Evolutionary conservation across 2,113 vertebrate species (phyloP).

Genomic region (Calypte anna): DNA sequence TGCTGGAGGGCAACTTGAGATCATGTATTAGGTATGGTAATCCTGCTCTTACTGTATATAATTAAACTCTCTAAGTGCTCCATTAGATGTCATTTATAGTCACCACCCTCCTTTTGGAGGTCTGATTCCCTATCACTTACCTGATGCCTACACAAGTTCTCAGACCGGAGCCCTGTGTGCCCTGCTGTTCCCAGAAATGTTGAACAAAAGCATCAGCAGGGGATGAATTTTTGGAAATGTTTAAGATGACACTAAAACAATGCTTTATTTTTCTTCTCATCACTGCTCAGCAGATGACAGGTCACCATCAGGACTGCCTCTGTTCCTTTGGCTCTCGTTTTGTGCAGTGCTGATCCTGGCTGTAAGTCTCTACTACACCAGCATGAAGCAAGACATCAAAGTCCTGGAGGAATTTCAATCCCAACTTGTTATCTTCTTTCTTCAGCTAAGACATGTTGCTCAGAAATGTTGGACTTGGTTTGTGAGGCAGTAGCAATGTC

Average conservation of each 20-base stretch:
- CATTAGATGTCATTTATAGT: constrained; percentile 55
- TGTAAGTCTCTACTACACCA: constrained; percentile 83
- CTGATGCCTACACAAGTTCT: neutral
- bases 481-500: constrained; percentile 77
- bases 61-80: constrained; percentile 52
- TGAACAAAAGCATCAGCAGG: constrained; percentile 33
- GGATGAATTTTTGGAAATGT: neutral
- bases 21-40: constrained; percentile 48
- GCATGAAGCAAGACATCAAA: constrained; percentile 71
- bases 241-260: constrained; percentile 30
- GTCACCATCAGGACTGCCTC: constrained; percentile 71
- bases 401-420: constrained; percentile 86
- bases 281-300: constrained; percentile 73
- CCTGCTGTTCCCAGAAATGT: constrained; percentile 27
- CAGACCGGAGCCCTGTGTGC: neutral
- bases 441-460: constrained; percentile 82
- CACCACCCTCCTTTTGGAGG: neutral
- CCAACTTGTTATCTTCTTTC: constrained; percentile 77
- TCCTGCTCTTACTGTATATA: constrained; percentile 34
- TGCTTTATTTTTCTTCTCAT: neutral
- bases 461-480: constrained; percentile 88
- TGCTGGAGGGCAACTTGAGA: constrained; percentile 18
- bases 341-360: constrained; percentile 83
- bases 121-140: constrained; percentile 21
- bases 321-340: constrained; percentile 78